Conservation (phyloP, 2,797 vertebrate genomes). For the Arremon aurantiirostris region DNA sequence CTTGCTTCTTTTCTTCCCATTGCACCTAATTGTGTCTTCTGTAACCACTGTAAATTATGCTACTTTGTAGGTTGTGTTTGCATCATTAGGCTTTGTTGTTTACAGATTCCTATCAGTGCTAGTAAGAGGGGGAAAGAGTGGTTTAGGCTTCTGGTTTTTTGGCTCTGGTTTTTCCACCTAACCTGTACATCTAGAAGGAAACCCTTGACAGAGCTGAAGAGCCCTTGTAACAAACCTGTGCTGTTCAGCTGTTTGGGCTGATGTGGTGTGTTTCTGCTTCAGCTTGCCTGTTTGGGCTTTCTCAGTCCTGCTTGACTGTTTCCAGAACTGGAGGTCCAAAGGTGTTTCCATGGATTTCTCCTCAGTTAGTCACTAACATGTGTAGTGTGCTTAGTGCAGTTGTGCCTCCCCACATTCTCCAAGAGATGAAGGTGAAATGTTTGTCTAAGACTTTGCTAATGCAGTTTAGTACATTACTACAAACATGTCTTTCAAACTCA, state of each 20-base stretch:
- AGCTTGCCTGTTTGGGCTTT: background rate
- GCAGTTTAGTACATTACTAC: background rate
- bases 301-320: background rate
- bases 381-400: background rate
- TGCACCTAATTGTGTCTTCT: constrained; percentile 21
- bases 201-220: background rate
- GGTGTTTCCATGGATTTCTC: background rate
- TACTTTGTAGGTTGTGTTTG: background rate
- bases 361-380: background rate
- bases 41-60: constrained; percentile 33
- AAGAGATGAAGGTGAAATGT: background rate
- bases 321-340: background rate
- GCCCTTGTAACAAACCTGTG: background rate
- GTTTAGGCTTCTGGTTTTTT: background rate
- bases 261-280: background rate
- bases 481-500: background rate
- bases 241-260: background rate
- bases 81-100: constrained; percentile 44
- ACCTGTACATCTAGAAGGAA: background rate
- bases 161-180: background rate
- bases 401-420: background rate
- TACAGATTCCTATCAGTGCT: background rate
- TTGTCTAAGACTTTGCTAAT: background rate
- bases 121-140: background rate
- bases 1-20: constrained; percentile 29